Evolutionary conservation across 2,113 vertebrate species (phyloP).

Genomic region (Erpornis zantholeuca): DNA sequence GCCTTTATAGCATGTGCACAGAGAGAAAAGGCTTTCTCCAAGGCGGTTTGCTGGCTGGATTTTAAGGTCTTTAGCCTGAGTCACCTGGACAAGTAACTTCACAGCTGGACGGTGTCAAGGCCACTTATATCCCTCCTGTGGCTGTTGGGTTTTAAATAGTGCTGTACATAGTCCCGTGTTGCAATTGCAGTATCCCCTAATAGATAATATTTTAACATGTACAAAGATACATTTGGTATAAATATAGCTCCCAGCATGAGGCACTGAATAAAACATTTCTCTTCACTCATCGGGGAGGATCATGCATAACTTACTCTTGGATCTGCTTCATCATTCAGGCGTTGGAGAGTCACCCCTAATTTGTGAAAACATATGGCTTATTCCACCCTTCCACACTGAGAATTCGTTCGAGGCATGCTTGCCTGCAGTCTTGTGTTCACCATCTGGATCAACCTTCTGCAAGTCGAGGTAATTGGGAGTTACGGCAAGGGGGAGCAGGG

Average conservation of each 20-base stretch:
- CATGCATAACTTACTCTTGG: conserved; percentile 66
- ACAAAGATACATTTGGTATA: conserved; percentile 48
- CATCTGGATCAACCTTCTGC: conserved; percentile 56
- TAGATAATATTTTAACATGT: conserved; percentile 48
- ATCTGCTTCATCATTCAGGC: conserved; percentile 62
- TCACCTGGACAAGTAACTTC: not conserved
- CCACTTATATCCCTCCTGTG: not conserved
- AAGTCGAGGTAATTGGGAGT: conserved; percentile 11
- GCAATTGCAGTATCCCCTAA: conserved; percentile 5
- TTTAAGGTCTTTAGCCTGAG: not conserved
- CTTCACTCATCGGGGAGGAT: conserved; percentile 54
- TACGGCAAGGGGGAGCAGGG: not conserved
- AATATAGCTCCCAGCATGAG: conserved; percentile 65
- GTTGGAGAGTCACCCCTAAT: conserved; percentile 63
- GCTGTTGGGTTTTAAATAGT: not conserved
- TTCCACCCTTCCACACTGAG: conserved; percentile 42
- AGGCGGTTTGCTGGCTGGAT: not conserved
- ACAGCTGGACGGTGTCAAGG: not conserved
- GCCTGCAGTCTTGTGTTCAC: conserved; percentile 49
- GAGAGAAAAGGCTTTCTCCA: not conserved
- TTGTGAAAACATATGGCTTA: conserved; percentile 66
- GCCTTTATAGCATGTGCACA: not conserved
- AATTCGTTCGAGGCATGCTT: not conserved
- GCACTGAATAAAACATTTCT: conserved; percentile 68
- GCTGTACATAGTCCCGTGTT: not conserved